Evolutionary conservation across 2,113 vertebrate genomes (phyloP).

Genomic region (Spea bombifrons): DNA sequence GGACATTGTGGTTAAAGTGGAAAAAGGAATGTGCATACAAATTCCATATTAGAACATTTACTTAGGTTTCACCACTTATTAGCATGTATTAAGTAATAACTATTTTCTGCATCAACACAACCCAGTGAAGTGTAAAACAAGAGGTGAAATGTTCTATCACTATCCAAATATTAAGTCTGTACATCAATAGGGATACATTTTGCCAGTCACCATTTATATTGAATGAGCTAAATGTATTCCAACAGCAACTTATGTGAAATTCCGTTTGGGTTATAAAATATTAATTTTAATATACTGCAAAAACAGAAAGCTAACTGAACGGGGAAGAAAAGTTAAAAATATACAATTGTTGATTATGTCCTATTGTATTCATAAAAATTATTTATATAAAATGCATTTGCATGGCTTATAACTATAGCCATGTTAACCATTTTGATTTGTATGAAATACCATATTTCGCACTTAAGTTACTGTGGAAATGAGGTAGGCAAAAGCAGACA

Average conservation of each 20-base stretch:
- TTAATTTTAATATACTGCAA: slow-evolving; percentile 9
- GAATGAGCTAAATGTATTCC: slow-evolving; percentile 8
- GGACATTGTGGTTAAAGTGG: neutral
- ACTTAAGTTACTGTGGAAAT: too few species aligned
- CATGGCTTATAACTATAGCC: too few species aligned
- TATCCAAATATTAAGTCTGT: slow-evolving; percentile 40
- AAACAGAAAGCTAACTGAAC: too few species aligned
- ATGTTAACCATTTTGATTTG: too few species aligned
- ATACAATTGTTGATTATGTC: too few species aligned
- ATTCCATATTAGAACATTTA: slow-evolving; percentile 15
- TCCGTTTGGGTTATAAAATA: neutral
- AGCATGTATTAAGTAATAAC: slow-evolving; percentile 30
- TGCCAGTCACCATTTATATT: neutral
- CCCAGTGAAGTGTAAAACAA: slow-evolving; percentile 35
- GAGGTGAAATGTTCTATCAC: slow-evolving; percentile 31
- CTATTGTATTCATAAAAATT: too few species aligned
- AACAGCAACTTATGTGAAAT: neutral
- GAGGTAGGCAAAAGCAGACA: too few species aligned
- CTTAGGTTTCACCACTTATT: slow-evolving; percentile 17
- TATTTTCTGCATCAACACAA: slow-evolving; percentile 33
- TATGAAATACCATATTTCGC: too few species aligned
- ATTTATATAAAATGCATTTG: too few species aligned
- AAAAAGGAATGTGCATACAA: neutral
- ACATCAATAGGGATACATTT: slow-evolving; percentile 9
- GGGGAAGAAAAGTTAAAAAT: too few species aligned